Evolutionary conservation across 2,797 vertebrate genomes (phyloP).

Genomic region (Odontamblyopus lacepedii): DNA sequence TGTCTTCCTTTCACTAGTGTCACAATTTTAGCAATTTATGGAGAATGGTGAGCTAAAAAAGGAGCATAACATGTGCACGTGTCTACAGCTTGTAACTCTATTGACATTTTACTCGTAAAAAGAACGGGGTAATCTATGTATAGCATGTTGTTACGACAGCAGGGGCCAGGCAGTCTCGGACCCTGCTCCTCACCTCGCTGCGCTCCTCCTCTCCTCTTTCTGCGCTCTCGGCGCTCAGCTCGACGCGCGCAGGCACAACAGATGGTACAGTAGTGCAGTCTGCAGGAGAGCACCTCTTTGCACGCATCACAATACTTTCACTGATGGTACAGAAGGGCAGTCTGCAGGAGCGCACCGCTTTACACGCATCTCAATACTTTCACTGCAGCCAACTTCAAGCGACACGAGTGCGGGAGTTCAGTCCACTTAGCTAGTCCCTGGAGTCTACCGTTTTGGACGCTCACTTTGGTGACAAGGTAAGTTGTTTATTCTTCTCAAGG

Average conservation of each 20-base stretch:
- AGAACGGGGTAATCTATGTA: neutral
- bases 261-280: slow-evolving; percentile 66
- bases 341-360: slow-evolving; percentile 61
- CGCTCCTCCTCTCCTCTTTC: no score
- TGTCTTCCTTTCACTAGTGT: no score
- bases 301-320: slow-evolving; percentile 35
- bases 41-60: no score
- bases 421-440: slow-evolving; percentile 49
- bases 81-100: neutral
- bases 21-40: no score
- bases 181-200: neutral
- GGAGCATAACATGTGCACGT: no score
- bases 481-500: slow-evolving; percentile 34
- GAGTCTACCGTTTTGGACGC: slow-evolving; percentile 55
- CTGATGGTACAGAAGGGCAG: slow-evolving; percentile 66
- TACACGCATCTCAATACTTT: slow-evolving; percentile 34
- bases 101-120: neutral
- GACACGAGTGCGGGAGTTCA: slow-evolving; percentile 30
- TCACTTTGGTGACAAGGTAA: slow-evolving; percentile 70
- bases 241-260: slow-evolving; percentile 66
- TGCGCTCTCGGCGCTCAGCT: slow-evolving; percentile 38
- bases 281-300: slow-evolving; percentile 60
- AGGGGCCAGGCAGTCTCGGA: neutral
- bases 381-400: slow-evolving; percentile 49
- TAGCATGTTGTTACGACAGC: neutral